These are phyloP conservation scores for Parnassius mnemosyne DNA, from an alignment of 2,888 invertebrate genomes.

Conservation along the genomic window DNA sequence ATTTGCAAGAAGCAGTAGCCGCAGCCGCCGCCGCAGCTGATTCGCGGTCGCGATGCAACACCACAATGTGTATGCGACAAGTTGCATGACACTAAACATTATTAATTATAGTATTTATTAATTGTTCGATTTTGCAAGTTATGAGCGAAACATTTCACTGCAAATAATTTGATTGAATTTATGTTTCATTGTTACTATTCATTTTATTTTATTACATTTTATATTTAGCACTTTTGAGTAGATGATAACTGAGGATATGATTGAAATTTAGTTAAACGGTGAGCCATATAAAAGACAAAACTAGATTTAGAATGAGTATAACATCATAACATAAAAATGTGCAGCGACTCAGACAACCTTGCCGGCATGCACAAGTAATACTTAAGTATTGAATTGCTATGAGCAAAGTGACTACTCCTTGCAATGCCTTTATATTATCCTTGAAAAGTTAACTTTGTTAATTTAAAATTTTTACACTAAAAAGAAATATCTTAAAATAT, in stretches of 20 bases:
- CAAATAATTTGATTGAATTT: background rate
- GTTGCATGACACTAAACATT: conserved; percentile 14
- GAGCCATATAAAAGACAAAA: conserved; percentile 3
- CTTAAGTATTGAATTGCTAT: conserved; percentile 24
- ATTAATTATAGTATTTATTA: conserved; percentile 2
- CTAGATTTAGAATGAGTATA: conserved; percentile 2
- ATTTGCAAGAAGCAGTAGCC: conserved; percentile 30
- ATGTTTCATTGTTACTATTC: too few species aligned
- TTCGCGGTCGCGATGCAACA: background rate
- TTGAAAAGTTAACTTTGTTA: background rate
- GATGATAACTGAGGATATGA: too few species aligned
- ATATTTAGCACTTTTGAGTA: too few species aligned
- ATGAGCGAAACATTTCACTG: background rate
- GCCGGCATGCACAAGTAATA: conserved; percentile 20
- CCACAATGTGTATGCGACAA: conserved; percentile 1
- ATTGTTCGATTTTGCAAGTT: background rate
- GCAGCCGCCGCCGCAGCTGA: conserved; percentile 3
- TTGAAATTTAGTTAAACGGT: background rate
- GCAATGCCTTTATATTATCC: conserved; percentile 2
- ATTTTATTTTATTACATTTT: too few species aligned
- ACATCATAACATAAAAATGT: conserved; percentile 22
- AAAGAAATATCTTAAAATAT: too few species aligned
- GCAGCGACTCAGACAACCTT: conserved; percentile 25
- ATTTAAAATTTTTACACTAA: too few species aligned
- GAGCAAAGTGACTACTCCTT: conserved; percentile 21